These are phyloP conservation scores for Athene noctua DNA, from an alignment of 2,113 vertebrate genomes.

Conservation along the genomic window DNA sequence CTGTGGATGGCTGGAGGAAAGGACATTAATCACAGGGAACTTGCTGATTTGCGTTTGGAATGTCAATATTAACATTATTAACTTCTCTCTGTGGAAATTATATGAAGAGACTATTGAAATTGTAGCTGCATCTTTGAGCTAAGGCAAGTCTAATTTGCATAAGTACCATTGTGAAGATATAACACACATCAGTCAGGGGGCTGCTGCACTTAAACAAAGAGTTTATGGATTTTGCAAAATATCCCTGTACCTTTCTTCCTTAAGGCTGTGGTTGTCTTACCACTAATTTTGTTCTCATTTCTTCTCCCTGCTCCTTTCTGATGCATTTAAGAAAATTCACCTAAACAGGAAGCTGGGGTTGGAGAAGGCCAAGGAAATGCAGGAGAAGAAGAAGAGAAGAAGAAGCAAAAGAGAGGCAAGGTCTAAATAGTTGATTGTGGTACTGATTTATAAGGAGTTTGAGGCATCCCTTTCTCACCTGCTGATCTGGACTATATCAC, in stretches of 20 bases:
- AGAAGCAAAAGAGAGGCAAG: conserved; percentile 97
- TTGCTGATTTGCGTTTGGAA: neutral
- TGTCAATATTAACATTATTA: neutral
- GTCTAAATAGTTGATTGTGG: conserved; percentile 40
- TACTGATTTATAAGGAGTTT: neutral
- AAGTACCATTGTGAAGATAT: neutral
- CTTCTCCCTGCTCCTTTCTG: neutral
- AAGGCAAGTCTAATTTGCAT: neutral
- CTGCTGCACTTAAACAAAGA: neutral
- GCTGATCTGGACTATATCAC: neutral
- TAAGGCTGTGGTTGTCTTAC: neutral
- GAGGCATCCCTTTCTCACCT: neutral
- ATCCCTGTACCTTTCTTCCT: neutral
- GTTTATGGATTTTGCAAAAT: neutral
- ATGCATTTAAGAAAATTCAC: conserved; percentile 78
- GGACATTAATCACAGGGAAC: neutral
- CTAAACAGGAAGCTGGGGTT: conserved; percentile 84
- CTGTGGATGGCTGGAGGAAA: neutral
- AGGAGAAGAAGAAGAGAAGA: conserved; percentile 94
- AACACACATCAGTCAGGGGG: neutral
- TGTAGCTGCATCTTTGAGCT: neutral
- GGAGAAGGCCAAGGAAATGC: conserved; percentile 81
- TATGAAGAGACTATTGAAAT: neutral
- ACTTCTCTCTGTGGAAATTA: neutral
- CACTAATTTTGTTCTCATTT: neutral